Conservation (phyloP, 2,888 invertebrate genomes). For the Chalcis sispes region DNA sequence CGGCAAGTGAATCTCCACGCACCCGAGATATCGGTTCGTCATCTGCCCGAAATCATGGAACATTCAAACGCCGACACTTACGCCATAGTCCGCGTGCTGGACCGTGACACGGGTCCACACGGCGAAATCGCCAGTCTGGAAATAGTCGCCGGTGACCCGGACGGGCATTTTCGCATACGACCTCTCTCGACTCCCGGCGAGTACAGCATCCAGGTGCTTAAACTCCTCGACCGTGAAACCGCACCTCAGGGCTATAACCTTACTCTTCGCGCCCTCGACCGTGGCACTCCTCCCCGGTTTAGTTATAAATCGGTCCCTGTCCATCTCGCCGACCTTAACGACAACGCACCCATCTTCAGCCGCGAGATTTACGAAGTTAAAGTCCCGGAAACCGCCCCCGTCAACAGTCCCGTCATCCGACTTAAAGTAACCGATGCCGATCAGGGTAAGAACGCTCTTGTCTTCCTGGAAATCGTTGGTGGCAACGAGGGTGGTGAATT, state of each 20-base stretch:
- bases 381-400: slow-evolving; percentile 91
- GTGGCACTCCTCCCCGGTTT: slow-evolving; percentile 86
- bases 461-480: slow-evolving; percentile 91
- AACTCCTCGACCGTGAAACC: slow-evolving; percentile 86
- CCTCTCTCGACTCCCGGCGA: slow-evolving; percentile 79
- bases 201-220: slow-evolving; percentile 88
- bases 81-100: slow-evolving; percentile 91
- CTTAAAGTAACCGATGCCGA: slow-evolving; percentile 92
- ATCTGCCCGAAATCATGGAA: slow-evolving; percentile 88
- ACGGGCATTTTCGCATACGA: slow-evolving; percentile 90
- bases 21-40: slow-evolving; percentile 89
- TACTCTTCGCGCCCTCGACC: slow-evolving; percentile 90
- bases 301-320: slow-evolving; percentile 90
- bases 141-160: slow-evolving; percentile 93
- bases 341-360: slow-evolving; percentile 91
- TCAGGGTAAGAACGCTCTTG: slow-evolving; percentile 88
- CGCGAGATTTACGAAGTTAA: slow-evolving; percentile 91
- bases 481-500: slow-evolving; percentile 95
- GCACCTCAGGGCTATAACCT: slow-evolving; percentile 91
- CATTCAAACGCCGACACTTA: slow-evolving; percentile 90
- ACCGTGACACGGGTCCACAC: slow-evolving; percentile 89
- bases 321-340: slow-evolving; percentile 87
- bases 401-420: slow-evolving; percentile 91
- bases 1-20: slow-evolving; percentile 88
- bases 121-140: slow-evolving; percentile 89